phyloP scores from a whole-genome alignment of 2,797 vertebrate genomes.

The Sylvia borin region DNA sequence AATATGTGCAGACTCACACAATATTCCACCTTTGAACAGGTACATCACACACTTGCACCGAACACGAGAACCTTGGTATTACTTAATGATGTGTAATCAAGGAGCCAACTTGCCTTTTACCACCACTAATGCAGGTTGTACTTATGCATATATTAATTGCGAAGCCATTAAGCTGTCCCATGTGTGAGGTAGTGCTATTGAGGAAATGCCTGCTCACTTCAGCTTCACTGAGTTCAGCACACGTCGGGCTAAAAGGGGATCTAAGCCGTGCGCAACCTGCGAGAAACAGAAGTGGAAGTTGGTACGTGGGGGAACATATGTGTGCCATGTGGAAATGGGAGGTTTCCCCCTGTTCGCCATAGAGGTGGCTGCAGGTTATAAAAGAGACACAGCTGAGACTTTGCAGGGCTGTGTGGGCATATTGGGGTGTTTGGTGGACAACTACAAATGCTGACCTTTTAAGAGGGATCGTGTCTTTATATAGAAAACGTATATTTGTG shows the following conservation, averaged over 20 bases:
- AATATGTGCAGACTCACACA: not conserved
- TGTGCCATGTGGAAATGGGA: not conserved
- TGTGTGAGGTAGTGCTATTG: conserved; percentile 32
- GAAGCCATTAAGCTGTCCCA: conserved; percentile 68
- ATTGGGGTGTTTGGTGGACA: not conserved
- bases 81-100: conserved; percentile 45
- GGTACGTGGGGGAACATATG: not conserved
- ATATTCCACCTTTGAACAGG: not conserved
- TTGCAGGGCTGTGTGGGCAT: not conserved
- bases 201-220: conserved; percentile 65
- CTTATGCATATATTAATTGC: conserved; percentile 72
- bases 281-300: conserved; percentile 61
- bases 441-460: conserved; percentile 20
- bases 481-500: conserved; percentile 60
- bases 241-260: conserved; percentile 53
- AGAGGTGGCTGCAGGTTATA: not conserved
- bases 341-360: not conserved
- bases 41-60: fast-evolving
- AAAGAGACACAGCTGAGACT: not conserved
- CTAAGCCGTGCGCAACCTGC: conserved; percentile 25
- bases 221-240: conserved; percentile 47
- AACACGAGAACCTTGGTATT: not conserved
- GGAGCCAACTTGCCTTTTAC: conserved; percentile 51
- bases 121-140: conserved; percentile 64
- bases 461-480: conserved; percentile 58